Base-by-base conservation (phyloP, 2,888 invertebrate species). In the Orthosia cruda region DNA sequence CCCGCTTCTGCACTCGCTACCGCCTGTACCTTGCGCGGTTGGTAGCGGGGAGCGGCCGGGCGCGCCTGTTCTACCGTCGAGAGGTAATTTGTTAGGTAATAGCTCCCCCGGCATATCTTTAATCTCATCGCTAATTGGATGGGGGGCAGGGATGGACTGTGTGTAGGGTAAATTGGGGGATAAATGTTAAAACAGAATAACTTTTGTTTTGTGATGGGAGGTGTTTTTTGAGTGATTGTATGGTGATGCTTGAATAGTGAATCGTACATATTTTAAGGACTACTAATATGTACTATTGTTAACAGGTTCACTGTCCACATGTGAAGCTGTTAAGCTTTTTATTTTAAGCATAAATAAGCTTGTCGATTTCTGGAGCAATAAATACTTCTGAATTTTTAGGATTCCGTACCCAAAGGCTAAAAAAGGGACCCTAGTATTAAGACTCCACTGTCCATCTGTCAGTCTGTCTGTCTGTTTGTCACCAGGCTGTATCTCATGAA, bases 41-140 rank as follows among this genome's bases (percentile, higher is more conserved):
- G 47, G 70, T 75, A 78, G 86, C 75, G 85, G 68, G 86, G 81
- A 83, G 81, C 80, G 78, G 83, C 84, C 84, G 86, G 87, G 85
- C 84, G 85, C 83, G 87, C 80, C 85, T 83, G 85, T 79, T 83
- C 82, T 81, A 83, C 86, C 84, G 89, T 87, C 84, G 89, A 88
- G 88, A 88, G 90, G 92, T 93, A 93, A 96, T 97, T 96, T 94
- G 93, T 89, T 92, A 94, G 92, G 96, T 97, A 97, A 97, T 97
- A 95, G 96, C 96, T 96, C 97, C 97, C 96, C 92, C 93, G 96
- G 96, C 94, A 95, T 96, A 96, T 97, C 97, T 97, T 97, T 97
- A 97, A 96, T 96, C 97, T 96, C 95, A 95, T 96, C 95, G 93
- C 97, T 97, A 97, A 97, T 97, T 97, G 97, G 97, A 96, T 95